Conservation (phyloP, 1,140 invertebrate genomes). For the Megathymus violae region DNA sequence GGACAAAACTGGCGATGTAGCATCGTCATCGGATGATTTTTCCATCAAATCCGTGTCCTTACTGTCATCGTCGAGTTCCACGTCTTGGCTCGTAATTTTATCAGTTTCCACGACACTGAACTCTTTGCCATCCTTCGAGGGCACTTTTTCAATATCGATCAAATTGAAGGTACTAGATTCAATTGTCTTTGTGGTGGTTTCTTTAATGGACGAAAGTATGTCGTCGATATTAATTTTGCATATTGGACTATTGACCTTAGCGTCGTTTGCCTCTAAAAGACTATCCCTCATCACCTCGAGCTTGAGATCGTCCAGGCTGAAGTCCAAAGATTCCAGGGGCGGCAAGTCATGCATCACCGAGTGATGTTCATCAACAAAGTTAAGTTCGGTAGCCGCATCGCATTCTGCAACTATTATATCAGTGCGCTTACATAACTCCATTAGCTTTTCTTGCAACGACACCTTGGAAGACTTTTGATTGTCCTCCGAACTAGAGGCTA, state of each 20-base stretch:
- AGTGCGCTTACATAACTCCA: slow-evolving; percentile 74
- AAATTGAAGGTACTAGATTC: slow-evolving; percentile 71
- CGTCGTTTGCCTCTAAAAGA: slow-evolving; percentile 67
- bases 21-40: slow-evolving; percentile 80
- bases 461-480: slow-evolving; percentile 48
- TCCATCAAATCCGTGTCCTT: slow-evolving; percentile 67
- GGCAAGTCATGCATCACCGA: slow-evolving; percentile 70
- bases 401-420: slow-evolving; percentile 81
- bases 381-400: slow-evolving; percentile 70
- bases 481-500: slow-evolving; percentile 38
- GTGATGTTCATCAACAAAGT: slow-evolving; percentile 80
- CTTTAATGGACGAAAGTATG: slow-evolving; percentile 74
- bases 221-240: slow-evolving; percentile 77
- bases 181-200: slow-evolving; percentile 58
- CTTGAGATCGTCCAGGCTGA: slow-evolving; percentile 75
- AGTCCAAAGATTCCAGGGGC: slow-evolving; percentile 73
- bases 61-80: slow-evolving; percentile 64
- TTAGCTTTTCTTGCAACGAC: slow-evolving; percentile 72
- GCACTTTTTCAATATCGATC: slow-evolving; percentile 72
- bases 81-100: slow-evolving; percentile 71
- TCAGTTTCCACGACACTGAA: slow-evolving; percentile 73
- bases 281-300: slow-evolving; percentile 78
- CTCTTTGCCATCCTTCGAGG: slow-evolving; percentile 64
- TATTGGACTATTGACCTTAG: slow-evolving; percentile 68
- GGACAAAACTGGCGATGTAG: slow-evolving; percentile 66